Evolutionary conservation across 2,113 vertebrate species (phyloP).

Genomic region (Prunella himalayana): DNA sequence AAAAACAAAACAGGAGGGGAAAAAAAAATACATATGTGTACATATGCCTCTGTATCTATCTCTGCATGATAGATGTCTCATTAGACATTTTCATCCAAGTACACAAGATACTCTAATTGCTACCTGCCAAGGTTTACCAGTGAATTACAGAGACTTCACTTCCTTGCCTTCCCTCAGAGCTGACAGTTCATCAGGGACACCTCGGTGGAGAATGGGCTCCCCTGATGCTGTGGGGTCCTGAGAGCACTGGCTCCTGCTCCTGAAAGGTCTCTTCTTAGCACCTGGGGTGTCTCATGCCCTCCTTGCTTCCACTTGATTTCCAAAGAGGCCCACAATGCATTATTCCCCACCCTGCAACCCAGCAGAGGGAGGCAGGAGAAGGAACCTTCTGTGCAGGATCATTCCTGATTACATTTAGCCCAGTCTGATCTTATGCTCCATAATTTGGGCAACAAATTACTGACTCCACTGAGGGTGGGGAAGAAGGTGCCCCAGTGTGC

Average conservation of each 20-base stretch:
- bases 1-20: neutral
- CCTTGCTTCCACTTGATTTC: neutral
- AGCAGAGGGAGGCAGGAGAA: neutral
- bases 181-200: neutral
- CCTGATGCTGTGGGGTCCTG: neutral
- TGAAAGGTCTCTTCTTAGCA: neutral
- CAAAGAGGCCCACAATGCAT: neutral
- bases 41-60: neutral
- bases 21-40: neutral
- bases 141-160: neutral
- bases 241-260: neutral
- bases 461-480: neutral
- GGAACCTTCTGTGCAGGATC: neutral
- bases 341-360: neutral
- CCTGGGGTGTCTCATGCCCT: neutral
- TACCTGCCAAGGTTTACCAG: neutral
- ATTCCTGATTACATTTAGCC: neutral
- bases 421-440: neutral
- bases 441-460: neutral
- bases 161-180: neutral
- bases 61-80: neutral
- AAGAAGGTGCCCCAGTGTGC: neutral
- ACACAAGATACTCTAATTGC: neutral
- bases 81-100: neutral
- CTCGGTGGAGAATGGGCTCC: rapidly evolving